Conservation (phyloP, 2,888 invertebrate genomes). For the Limenitis camilla region DNA sequence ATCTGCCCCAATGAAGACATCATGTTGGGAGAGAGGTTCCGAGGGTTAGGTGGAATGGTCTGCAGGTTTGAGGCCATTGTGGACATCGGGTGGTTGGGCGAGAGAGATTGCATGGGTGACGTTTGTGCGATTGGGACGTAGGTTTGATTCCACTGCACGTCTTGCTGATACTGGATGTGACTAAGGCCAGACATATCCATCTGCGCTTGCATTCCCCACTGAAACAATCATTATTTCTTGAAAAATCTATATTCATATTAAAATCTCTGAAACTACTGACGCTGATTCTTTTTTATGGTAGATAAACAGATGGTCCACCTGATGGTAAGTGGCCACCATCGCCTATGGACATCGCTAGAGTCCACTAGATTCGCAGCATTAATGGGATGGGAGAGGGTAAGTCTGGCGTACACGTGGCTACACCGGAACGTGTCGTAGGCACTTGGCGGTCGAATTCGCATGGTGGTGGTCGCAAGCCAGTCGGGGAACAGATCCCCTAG, state of each 20-base stretch:
- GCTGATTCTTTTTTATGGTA: too few species aligned
- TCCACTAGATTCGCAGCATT: too few species aligned
- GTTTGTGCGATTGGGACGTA: conserved; percentile 26
- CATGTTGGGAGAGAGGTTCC: conserved; percentile 21
- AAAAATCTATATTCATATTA: not conserved
- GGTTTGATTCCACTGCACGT: conserved; percentile 24
- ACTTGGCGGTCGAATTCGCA: too few species aligned
- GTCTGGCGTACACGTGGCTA: too few species aligned
- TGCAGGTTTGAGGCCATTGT: conserved; percentile 24
- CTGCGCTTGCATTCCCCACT: conserved; percentile 22
- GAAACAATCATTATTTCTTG: conserved; percentile 12
- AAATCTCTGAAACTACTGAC: too few species aligned
- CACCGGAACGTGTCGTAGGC: too few species aligned
- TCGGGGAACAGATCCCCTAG: too few species aligned
- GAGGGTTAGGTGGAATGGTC: conserved; percentile 25
- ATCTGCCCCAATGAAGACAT: conserved; percentile 2
- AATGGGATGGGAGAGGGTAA: too few species aligned
- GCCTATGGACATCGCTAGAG: too few species aligned
- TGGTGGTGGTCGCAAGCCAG: too few species aligned
- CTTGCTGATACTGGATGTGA: conserved; percentile 22
- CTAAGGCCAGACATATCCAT: conserved; percentile 24
- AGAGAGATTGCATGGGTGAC: conserved; percentile 7
- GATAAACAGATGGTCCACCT: too few species aligned
- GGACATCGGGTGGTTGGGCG: conserved; percentile 3
- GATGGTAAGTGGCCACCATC: too few species aligned